phyloP scores from a whole-genome alignment of 2,797 vertebrate genomes.

The Gastrophryne carolinensis region DNA sequence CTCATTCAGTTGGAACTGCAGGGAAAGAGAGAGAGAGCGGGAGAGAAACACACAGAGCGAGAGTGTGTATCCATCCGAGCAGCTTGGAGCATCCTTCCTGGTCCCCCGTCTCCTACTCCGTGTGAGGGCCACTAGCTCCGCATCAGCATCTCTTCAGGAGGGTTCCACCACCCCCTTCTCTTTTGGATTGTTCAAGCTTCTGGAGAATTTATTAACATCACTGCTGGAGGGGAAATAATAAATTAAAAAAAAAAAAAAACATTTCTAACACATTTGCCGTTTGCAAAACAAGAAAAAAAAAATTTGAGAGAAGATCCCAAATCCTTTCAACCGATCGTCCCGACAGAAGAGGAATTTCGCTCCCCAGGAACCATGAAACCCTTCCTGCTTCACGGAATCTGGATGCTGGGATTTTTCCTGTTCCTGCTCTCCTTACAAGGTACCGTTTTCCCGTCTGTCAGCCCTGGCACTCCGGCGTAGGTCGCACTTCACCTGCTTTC shows the following conservation, averaged over 20 bases:
- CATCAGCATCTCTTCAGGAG: conserved; percentile 55
- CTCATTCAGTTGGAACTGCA: conserved; percentile 82
- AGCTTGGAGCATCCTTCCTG: conserved; percentile 37
- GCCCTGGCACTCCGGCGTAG: background rate
- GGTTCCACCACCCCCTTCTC: background rate
- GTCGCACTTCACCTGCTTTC: background rate
- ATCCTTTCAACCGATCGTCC: too few relatives aligned
- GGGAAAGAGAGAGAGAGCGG: conserved; percentile 67
- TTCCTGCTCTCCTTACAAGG: conserved; percentile 80
- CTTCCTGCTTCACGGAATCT: conserved; percentile 81
- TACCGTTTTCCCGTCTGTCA: too few relatives aligned
- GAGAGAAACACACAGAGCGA: too few relatives aligned
- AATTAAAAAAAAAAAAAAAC: too few relatives aligned
- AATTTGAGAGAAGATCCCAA: too few relatives aligned
- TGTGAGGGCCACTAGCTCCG: conserved; percentile 58
- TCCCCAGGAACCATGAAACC: conserved; percentile 74
- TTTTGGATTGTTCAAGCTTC: conserved; percentile 61
- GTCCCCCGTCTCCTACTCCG: conserved; percentile 56
- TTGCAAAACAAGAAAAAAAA: conserved; percentile 44
- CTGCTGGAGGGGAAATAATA: conserved; percentile 33
- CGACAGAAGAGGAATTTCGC: conserved; percentile 44
- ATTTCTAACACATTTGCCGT: conserved; percentile 57
- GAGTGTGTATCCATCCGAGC: conserved; percentile 50
- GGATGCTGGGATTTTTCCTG: conserved; percentile 78
- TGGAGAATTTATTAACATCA: conserved; percentile 41